Evolutionary conservation across 2,888 invertebrate species (phyloP), one percentile per base, ranked within the genome.

Genomic region (Apotomis betuletana): DNA sequence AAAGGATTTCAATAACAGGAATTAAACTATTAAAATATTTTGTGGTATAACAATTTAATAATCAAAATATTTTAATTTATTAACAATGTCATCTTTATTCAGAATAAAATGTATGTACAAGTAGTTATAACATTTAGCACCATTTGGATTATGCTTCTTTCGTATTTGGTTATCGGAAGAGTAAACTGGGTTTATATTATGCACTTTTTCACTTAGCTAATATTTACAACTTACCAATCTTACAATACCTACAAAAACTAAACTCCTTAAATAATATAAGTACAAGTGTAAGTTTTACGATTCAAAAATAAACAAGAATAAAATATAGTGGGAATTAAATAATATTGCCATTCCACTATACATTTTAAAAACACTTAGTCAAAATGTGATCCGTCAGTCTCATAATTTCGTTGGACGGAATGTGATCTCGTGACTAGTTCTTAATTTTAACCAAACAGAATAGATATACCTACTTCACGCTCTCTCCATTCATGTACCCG

Each of bases 111-210:
- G 46, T 75, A 73, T 72, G 12, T 74, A 75, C 71, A 75, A 75
- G 67, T 70, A 70, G 74, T 75, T 74, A 67, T 59, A 64, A 70
- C 54, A 67, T 71, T 73, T 69, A 90, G 90, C 90, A 90, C 89
- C 90, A 86, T 86, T 84, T 85, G 84, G 85, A 87, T 88, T 82
- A 77, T 78, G 81, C 85, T 81, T 81, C 75, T 75, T 65, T 79
- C 79, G 70, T 70, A 75, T 84, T 83, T 80, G 77, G 77, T 79
- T 74, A 71, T 69, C 74, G 67, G 57, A 62, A 49, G 55, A 67
- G 51, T 71, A 38, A 70, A 67, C 57, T 57, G 41, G 27, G 38
- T 49, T 73, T 60, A 67, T 61, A 67, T 69, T 70, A 75, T 74
- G 67, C 74, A 70, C 59, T 70, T 73, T 70, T 38, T 73, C 73